Conservation (phyloP, 2,113 vertebrate genomes). For the Odobenus rosmarus region DNA sequence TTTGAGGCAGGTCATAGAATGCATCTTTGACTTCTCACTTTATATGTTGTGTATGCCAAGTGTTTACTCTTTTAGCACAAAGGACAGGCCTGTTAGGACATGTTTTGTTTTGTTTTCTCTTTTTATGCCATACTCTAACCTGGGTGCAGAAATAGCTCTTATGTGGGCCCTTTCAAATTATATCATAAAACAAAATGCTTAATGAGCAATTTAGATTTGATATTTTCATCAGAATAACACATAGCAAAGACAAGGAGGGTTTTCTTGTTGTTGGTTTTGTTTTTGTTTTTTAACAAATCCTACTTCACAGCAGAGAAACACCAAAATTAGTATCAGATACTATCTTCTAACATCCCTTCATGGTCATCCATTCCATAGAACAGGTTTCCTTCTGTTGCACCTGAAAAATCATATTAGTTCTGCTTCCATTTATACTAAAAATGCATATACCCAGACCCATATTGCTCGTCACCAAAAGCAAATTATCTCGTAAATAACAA, state of each 20-base stretch:
- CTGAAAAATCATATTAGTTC: not conserved
- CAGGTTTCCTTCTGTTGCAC: not conserved
- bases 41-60: not conserved
- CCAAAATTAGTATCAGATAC: not conserved
- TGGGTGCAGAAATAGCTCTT: not conserved
- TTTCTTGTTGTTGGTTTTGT: not conserved
- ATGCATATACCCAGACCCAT: not conserved
- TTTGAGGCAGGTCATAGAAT: not conserved
- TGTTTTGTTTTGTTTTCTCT: not conserved
- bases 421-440: not conserved
- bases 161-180: not conserved
- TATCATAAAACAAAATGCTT: not conserved
- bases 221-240: not conserved
- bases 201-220: not conserved
- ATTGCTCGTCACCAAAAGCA: not conserved
- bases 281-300: not conserved
- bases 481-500: not conserved
- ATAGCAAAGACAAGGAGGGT: not conserved
- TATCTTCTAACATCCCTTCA: not conserved
- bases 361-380: not conserved
- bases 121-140: not conserved
- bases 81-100: rapidly evolving
- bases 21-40: not conserved
- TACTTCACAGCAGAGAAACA: not conserved
- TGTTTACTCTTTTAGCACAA: not conserved